Conservation (phyloP, 2,113 vertebrate species). For the Saccopteryx bilineata region DNA sequence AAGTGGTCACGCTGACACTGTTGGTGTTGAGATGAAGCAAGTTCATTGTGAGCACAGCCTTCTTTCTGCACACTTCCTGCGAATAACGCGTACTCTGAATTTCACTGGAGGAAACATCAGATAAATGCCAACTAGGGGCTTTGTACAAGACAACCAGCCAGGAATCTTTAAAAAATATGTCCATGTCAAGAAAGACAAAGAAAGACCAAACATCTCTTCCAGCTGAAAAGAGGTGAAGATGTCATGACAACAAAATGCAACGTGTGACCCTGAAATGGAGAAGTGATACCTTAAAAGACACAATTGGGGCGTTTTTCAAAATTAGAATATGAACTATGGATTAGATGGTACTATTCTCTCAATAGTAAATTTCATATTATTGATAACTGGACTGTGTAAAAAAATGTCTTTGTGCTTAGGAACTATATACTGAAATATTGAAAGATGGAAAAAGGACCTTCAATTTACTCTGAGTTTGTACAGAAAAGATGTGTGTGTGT, state of each 20-base stretch:
- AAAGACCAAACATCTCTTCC: neutral
- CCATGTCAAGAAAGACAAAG: neutral
- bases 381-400: neutral
- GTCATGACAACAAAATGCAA: neutral
- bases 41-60: rapidly evolving
- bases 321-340: rapidly evolving
- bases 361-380: neutral
- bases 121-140: too few species aligned
- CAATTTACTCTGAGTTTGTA: neutral
- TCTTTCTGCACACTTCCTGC: neutral
- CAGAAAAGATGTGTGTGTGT: neutral
- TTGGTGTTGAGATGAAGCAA: neutral
- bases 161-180: neutral
- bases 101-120: neutral
- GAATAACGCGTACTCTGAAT: rapidly evolving
- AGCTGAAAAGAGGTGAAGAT: neutral
- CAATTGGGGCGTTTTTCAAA: rapidly evolving
- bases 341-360: neutral
- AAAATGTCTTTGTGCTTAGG: neutral
- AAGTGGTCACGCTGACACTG: neutral
- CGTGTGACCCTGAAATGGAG: rapidly evolving
- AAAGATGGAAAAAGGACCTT: neutral
- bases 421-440: neutral
- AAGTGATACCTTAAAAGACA: neutral
- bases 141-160: neutral